Conservation (phyloP, 2,888 invertebrate genomes). For the Noctua fimbriata region DNA sequence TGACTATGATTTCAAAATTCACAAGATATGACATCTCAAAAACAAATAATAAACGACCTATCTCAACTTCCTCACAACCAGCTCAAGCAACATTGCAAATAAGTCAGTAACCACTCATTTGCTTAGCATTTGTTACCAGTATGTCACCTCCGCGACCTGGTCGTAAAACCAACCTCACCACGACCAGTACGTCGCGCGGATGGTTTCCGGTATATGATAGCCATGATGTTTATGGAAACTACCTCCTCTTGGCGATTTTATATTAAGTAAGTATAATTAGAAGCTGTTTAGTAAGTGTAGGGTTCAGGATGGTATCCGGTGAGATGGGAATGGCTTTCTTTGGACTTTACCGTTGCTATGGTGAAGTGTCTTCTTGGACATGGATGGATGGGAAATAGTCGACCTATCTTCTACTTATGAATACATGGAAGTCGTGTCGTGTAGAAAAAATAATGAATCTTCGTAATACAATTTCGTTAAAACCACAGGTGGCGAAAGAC, state of each 20-base stretch:
- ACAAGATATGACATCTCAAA: neutral
- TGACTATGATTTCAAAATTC: neutral
- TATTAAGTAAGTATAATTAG: slow-evolving; percentile 53
- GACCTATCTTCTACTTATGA: neutral
- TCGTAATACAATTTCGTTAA: neutral
- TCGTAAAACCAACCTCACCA: slow-evolving; percentile 49
- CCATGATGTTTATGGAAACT: slow-evolving; percentile 49
- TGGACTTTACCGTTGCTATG: neutral
- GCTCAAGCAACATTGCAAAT: slow-evolving; percentile 28
- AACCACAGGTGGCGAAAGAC: neutral
- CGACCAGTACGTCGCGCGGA: slow-evolving; percentile 26
- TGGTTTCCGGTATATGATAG: slow-evolving; percentile 57
- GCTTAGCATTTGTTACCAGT: slow-evolving; percentile 45
- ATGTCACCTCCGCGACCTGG: slow-evolving; percentile 45
- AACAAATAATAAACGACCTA: neutral
- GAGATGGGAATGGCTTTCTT: neutral
- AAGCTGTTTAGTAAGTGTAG: slow-evolving; percentile 41
- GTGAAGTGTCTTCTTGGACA: neutral
- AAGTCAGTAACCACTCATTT: slow-evolving; percentile 44
- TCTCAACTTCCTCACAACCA: slow-evolving; percentile 11
- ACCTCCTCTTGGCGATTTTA: slow-evolving; percentile 29
- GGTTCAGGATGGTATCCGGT: slow-evolving; percentile 36
- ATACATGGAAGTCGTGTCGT: neutral
- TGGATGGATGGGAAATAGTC: neutral
- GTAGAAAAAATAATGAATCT: neutral